These are phyloP conservation scores for Seladonia tumulorum DNA, from an alignment of 2,888 invertebrate species.

Conservation along the genomic window DNA sequence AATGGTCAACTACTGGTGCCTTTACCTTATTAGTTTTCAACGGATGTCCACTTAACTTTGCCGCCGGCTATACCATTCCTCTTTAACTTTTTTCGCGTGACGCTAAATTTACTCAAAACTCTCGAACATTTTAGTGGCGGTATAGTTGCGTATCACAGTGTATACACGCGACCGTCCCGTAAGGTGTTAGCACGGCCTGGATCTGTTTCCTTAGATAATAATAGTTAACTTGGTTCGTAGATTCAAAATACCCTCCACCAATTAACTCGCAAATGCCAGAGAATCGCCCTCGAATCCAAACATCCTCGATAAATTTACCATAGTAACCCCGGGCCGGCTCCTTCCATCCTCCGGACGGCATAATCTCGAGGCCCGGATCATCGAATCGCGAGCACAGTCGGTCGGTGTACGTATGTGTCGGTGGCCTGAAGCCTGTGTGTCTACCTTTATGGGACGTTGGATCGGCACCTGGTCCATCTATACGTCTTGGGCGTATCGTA, in stretches of 20 bases:
- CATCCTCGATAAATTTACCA: conserved; percentile 15
- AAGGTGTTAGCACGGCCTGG: neutral
- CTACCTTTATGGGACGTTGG: conserved; percentile 15
- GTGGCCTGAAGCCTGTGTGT: neutral
- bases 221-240: neutral
- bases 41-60: too few relatives aligned
- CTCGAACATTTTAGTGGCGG: too few relatives aligned
- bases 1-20: too few relatives aligned
- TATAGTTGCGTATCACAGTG: too few relatives aligned
- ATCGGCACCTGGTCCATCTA: conserved; percentile 59
- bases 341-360: neutral
- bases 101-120: neutral
- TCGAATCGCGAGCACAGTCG: conserved; percentile 34
- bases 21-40: too few relatives aligned
- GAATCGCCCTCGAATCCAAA: conserved; percentile 8
- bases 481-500: conserved; percentile 50
- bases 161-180: neutral
- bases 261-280: neutral
- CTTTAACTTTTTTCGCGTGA: too few relatives aligned
- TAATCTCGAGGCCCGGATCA: conserved; percentile 6
- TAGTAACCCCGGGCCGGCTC: neutral
- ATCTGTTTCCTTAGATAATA: neutral
- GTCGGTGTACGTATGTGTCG: neutral
- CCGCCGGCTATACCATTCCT: too few relatives aligned
- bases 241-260: neutral